Evolutionary conservation across 2,113 vertebrate genomes (phyloP).

Genomic region (Motacilla alba): DNA sequence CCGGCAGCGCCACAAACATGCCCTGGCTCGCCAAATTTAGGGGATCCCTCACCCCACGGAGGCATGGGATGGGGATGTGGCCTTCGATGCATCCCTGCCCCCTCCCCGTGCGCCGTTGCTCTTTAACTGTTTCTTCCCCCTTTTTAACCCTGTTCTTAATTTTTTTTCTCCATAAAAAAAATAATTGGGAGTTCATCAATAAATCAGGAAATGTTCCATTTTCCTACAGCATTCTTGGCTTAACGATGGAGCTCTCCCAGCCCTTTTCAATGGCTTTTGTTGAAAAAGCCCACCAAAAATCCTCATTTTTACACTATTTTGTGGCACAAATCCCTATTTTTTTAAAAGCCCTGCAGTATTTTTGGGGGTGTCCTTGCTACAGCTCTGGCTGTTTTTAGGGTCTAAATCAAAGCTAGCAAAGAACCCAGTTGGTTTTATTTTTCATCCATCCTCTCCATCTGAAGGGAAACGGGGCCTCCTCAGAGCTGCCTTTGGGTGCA

Average conservation of each 20-base stretch:
- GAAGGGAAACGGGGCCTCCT: neutral
- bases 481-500: neutral
- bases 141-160: fast-evolving
- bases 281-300: neutral
- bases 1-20: neutral
- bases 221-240: neutral
- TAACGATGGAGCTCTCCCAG: neutral
- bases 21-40: fast-evolving
- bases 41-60: neutral
- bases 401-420: neutral
- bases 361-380: neutral
- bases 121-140: neutral
- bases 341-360: neutral
- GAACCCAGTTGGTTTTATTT: neutral
- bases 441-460: neutral
- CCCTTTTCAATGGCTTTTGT: neutral
- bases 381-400: neutral
- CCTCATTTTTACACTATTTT: neutral
- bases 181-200: no score
- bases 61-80: fast-evolving
- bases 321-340: fast-evolving
- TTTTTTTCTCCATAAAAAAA: neutral
- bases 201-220: fast-evolving
- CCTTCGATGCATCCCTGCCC: neutral
- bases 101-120: fast-evolving